Evolutionary conservation across 2,888 invertebrate genomes (phyloP).

Genomic region (Napeogenes inachia): DNA sequence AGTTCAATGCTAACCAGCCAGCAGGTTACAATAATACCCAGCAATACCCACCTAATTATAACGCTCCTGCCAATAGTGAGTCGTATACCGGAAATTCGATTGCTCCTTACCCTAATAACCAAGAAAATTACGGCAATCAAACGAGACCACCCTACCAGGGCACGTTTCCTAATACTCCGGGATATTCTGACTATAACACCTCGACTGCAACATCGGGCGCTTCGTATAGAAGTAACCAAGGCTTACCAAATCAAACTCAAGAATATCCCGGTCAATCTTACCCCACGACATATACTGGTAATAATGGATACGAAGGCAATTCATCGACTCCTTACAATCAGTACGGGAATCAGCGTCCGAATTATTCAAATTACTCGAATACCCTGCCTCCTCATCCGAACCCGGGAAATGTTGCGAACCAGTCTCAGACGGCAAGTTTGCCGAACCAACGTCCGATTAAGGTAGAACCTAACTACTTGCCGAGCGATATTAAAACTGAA

Average conservation of each 20-base stretch:
- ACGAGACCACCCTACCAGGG: constrained; percentile 55
- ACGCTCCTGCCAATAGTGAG: constrained; percentile 45
- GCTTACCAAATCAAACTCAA: constrained; percentile 35
- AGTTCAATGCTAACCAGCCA: constrained; percentile 50
- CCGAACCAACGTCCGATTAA: constrained; percentile 39
- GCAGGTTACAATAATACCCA: constrained; percentile 51
- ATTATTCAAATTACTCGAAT: constrained; percentile 54
- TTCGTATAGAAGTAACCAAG: constrained; percentile 41
- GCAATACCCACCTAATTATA: constrained; percentile 58
- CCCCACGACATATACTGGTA: constrained; percentile 47
- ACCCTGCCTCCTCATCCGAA: constrained; percentile 45
- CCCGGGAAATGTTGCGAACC: constrained; percentile 30
- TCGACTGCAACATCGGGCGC: constrained; percentile 39
- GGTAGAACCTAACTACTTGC: constrained; percentile 43
- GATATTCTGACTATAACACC: constrained; percentile 55
- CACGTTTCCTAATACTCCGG: constrained; percentile 42
- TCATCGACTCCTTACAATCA: constrained; percentile 51
- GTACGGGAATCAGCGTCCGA: constrained; percentile 50
- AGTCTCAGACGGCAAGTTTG: constrained; percentile 32
- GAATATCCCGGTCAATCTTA: constrained; percentile 54
- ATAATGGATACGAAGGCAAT: constrained; percentile 47
- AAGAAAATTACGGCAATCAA: constrained; percentile 54
- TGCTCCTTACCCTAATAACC: constrained; percentile 54
- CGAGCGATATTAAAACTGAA: constrained; percentile 48
- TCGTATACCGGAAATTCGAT: constrained; percentile 52